Evolutionary conservation across 2,113 vertebrate genomes (phyloP).

Genomic region (Strix uralensis): DNA sequence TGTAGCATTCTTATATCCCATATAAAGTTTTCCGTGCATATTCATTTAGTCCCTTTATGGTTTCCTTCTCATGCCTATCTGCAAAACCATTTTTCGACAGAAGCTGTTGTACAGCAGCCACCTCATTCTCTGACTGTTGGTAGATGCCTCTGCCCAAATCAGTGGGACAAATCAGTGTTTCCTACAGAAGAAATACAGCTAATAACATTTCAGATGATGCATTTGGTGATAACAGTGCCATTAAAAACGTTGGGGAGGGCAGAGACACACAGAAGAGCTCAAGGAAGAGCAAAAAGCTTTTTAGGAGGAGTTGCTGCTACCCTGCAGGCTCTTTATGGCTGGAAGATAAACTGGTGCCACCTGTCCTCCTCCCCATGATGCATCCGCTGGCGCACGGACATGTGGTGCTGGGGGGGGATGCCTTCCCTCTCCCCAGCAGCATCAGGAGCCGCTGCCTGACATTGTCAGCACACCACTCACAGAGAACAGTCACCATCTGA

Average conservation of each 20-base stretch:
- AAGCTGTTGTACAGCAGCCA: not conserved
- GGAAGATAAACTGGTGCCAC: not conserved
- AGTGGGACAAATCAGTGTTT: not conserved
- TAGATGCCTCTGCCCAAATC: not conserved
- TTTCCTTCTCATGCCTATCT: not conserved
- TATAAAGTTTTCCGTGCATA: not conserved
- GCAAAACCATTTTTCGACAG: not conserved
- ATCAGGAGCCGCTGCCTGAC: not conserved
- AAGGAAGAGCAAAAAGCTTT: not conserved
- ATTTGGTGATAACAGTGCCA: not conserved
- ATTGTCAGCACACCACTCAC: accelerated
- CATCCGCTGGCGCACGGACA: accelerated
- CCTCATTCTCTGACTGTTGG: too few species aligned
- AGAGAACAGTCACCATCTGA: accelerated
- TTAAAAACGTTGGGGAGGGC: not conserved
- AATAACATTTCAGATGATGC: not conserved
- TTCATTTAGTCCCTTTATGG: not conserved
- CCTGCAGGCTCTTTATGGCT: not conserved
- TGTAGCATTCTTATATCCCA: not conserved
- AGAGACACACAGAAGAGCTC: not conserved
- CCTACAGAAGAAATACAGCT: not conserved
- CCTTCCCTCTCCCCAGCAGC: not conserved
- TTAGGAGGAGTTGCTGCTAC: not conserved
- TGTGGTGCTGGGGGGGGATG: accelerated
- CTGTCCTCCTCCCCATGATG: not conserved